Base-by-base conservation (phyloP, 2,113 vertebrate species). In the Equus przewalskii region DNA sequence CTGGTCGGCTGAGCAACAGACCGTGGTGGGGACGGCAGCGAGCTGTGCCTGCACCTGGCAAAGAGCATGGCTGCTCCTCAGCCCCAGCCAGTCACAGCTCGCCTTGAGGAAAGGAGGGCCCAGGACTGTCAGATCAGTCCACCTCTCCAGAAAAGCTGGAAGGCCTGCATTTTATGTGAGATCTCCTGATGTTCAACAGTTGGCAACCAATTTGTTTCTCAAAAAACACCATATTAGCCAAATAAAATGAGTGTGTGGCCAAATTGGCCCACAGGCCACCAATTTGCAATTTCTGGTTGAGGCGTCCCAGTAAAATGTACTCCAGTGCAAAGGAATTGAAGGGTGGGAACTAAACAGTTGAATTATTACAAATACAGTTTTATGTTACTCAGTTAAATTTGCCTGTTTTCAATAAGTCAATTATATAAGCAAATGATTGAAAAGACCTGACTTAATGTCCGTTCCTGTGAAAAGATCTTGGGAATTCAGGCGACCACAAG, bases 321-420 rank as follows among this genome's bases (percentile, higher is more conserved):
- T 56, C 22, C 41, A 73, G n/a, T 26, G 9, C 73, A 67, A 96
- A 91, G 30, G 81, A 84, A 92, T 33, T 72, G 81, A 24, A 83
- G 90, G 78, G 87, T 69, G 36, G 89, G 79, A 93, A 78, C 90
- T 49, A 56, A 93, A 96, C 92, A 85, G 72, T 28, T 89, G 62
- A 89, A 78, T 92, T 79, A 69, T 96, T 92, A 91, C 94, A 79
- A 94, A 89, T 67, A 36, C 54, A 69, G 92, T 95, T 46, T 96
- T 73, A 36, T 72, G 56, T 96, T 91, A 93, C 94, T 91, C 22
- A 8, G 89, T 94, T 82, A 75, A 85, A 95, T 76, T 46, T 95
- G 86, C 82, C 58, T 65, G 33, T 91, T 82, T 78, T 95, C 72
- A 96, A 28, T 82, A 54, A 95, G 60, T 70, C 94, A 89, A 78